Evolutionary conservation across 2,113 vertebrate species (phyloP).

Genomic region (Pristiophorus japonicus): DNA sequence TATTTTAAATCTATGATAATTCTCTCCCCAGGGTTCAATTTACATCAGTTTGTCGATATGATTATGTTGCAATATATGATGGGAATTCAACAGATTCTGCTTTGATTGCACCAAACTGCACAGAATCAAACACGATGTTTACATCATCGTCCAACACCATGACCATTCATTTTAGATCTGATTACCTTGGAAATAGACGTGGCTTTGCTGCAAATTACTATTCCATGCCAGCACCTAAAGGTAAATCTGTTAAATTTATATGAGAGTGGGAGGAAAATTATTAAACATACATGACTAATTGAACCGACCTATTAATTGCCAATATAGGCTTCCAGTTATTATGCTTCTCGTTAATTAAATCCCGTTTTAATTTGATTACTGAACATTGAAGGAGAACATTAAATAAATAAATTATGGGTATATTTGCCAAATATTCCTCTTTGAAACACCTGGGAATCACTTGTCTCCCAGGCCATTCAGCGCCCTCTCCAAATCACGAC

Average conservation of each 20-base stretch:
- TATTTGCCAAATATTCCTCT: background rate
- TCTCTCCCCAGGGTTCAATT: constrained; percentile 59
- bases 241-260: background rate
- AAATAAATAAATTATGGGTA: no score
- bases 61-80: constrained; percentile 66
- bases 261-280: background rate
- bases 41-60: constrained; percentile 63
- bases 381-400: background rate
- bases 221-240: background rate
- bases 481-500: no score
- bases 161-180: constrained; percentile 49
- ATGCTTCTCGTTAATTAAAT: background rate
- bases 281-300: background rate
- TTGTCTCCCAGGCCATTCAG: no score
- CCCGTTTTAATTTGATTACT: background rate
- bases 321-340: background rate
- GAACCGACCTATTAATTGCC: background rate
- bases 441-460: no score
- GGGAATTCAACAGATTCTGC: constrained; percentile 50
- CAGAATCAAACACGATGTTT: background rate
- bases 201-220: constrained; percentile 49
- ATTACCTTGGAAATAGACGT: background rate
- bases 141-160: constrained; percentile 52
- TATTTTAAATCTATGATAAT: background rate
- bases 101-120: constrained; percentile 47